Percentiles rank a stretch among this genome's conserved stretches.
These are phyloP conservation scores for Megaleporinus macrocephalus DNA, from an alignment of 2,113 vertebrate genomes.

Conservation along the genomic window DNA sequence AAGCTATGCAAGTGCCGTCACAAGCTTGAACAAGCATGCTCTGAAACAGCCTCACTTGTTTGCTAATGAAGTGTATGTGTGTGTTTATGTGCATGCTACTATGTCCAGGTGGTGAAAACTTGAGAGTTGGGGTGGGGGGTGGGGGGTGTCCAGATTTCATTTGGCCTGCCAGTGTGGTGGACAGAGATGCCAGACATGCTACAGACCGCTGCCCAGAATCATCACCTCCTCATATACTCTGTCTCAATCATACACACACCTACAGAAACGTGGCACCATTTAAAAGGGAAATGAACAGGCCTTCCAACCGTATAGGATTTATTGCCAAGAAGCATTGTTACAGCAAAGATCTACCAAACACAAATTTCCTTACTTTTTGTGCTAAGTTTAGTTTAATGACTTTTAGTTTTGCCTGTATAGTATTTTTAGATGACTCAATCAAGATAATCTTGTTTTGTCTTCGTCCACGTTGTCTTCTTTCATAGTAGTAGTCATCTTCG, in stretches of 20 bases:
- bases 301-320: too few species aligned
- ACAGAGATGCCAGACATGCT: neutral
- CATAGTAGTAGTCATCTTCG: too few species aligned
- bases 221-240: neutral
- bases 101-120: constrained; percentile 17
- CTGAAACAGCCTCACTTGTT: neutral
- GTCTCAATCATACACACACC: neutral
- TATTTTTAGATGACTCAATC: too few species aligned
- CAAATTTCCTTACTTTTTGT: too few species aligned
- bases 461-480: too few species aligned
- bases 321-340: too few species aligned
- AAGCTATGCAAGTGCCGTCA: neutral
- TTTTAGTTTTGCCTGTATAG: too few species aligned
- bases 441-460: too few species aligned
- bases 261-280: too few species aligned
- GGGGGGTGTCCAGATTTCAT: neutral
- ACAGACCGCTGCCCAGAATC: neutral
- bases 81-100: neutral
- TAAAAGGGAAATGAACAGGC: too few species aligned
- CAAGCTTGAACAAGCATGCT: neutral
- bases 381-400: too few species aligned
- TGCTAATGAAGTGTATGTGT: neutral
- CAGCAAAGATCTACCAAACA: too few species aligned
- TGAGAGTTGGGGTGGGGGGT: neutral
- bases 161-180: neutral